A percentile compares a stretch with the other conserved stretches of the same genome.
Evolutionary conservation across 2,113 vertebrate species (phyloP).

Genomic region (Xiphophorus maculatus): DNA sequence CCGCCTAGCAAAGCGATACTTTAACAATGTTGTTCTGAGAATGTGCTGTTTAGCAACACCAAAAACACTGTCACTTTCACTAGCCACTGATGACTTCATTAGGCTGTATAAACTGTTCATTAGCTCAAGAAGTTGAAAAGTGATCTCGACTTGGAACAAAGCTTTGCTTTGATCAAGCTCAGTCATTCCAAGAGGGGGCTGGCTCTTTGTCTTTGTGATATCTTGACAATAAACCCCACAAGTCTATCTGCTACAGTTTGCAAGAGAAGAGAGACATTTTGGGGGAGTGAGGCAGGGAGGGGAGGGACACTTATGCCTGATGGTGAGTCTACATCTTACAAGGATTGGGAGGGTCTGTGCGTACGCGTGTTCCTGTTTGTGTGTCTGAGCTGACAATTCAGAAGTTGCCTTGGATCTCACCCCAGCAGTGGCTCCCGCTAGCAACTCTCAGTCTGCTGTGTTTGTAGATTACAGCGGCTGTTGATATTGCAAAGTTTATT

Average conservation of each 20-base stretch:
- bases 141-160: constrained; percentile 70
- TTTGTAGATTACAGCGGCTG: constrained; percentile 74
- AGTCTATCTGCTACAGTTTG: constrained; percentile 49
- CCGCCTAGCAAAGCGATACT: constrained; percentile 6
- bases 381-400: constrained; percentile 67
- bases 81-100: constrained; percentile 61
- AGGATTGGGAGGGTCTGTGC: constrained; percentile 35
- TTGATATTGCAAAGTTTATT: constrained; percentile 67
- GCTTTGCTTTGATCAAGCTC: constrained; percentile 69
- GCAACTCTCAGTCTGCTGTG: constrained; percentile 62
- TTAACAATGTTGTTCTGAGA: constrained; percentile 47
- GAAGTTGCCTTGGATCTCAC: constrained; percentile 66
- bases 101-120: constrained; percentile 63
- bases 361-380: constrained; percentile 25
- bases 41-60: constrained; percentile 48
- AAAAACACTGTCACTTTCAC: constrained; percentile 57
- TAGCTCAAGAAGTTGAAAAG: constrained; percentile 66
- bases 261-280: constrained; percentile 33
- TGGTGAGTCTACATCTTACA: constrained; percentile 33
- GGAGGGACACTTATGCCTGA: constrained; percentile 8
- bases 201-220: constrained; percentile 65
- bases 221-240: constrained; percentile 68
- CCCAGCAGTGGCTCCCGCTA: constrained; percentile 48
- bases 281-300: background rate
- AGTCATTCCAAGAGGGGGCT: constrained; percentile 55